Base-by-base conservation (phyloP, 2,888 invertebrate genomes). In the Polymixis lichenea region DNA sequence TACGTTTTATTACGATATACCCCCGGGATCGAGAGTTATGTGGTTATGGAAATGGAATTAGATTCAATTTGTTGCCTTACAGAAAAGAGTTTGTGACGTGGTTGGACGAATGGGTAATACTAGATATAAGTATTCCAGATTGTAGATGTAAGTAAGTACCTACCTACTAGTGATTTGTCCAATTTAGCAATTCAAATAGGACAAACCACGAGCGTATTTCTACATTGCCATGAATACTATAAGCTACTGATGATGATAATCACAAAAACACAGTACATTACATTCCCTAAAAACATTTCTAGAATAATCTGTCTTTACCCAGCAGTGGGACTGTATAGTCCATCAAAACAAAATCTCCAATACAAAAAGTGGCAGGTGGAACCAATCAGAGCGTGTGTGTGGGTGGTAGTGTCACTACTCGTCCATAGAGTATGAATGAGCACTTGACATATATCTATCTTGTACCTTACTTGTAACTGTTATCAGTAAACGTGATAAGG, bases 401-500 rank as follows among this genome's bases (percentile, higher is more conserved):
- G n/a, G n/a, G n/a, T 64, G 32, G 17, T 61, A 43, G 7, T 28
- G 9, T 25, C 68, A 75, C 56, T 78, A 69, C 71, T 72, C 68
- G 38, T 53, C 19, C 64, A 38, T 53, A 70, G 58, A 75, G 68
- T 72, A 58, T 70, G 55, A 77, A 77, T 79, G 81, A 76, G 67
- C 72, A 72, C 67, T 58, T 53, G 17, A 73, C 55, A 51, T 8
- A 55, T 71, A 78, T 53, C 53, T 53, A 25, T 64, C 46, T 55
- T 72, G 65, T 75, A 76, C 61, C 25, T 67, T 17, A 73, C 38
- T 72, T 80, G 58, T 75, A 51, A 13, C 3, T 53, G 43, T 70
- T 80, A 83, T 83, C 83, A 72, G 5, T 53, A 51, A n/a, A 64
- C n/a, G n/a, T 32, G 60, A 78, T 78, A 82, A 53, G 19, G 9